Conservation (phyloP, 2,113 vertebrate genomes). For the Podarcis raffonei region DNA sequence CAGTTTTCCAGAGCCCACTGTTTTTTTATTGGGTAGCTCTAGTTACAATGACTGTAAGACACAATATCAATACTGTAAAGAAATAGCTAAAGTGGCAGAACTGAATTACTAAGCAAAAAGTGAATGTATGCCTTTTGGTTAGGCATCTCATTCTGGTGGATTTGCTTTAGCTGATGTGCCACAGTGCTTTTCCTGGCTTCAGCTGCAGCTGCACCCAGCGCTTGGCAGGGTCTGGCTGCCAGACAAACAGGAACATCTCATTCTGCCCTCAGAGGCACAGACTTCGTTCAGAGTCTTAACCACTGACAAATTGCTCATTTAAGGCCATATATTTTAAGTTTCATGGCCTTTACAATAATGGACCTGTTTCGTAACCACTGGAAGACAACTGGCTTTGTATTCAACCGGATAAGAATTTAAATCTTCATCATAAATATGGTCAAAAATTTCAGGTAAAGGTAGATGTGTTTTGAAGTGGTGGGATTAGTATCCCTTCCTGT, state of each 20-base stretch:
- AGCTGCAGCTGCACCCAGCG: not conserved
- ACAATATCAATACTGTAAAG: not conserved
- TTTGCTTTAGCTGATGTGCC: not conserved
- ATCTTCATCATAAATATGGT: not conserved
- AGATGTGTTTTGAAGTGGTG: not conserved
- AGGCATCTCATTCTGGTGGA: not conserved
- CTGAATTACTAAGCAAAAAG: not conserved
- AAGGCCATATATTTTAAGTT: not conserved
- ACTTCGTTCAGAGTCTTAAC: not conserved
- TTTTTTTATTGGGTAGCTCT: not conserved
- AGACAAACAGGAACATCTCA: not conserved
- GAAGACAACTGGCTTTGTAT: not conserved
- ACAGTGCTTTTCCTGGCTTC: not conserved
- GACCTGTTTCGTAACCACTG: not conserved
- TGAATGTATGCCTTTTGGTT: not conserved
- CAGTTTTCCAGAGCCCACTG: not conserved
- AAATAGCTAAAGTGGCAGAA: not conserved
- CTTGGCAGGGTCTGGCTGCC: not conserved
- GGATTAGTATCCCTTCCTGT: not conserved
- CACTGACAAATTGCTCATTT: not conserved
- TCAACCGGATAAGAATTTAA: constrained; percentile 2
- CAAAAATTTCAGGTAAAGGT: not conserved
- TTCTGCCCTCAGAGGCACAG: not conserved
- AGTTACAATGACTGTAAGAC: not conserved
- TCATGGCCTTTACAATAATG: not conserved